phyloP scores from a whole-genome alignment of 2,888 invertebrate species.

The Desoria tigrina region DNA sequence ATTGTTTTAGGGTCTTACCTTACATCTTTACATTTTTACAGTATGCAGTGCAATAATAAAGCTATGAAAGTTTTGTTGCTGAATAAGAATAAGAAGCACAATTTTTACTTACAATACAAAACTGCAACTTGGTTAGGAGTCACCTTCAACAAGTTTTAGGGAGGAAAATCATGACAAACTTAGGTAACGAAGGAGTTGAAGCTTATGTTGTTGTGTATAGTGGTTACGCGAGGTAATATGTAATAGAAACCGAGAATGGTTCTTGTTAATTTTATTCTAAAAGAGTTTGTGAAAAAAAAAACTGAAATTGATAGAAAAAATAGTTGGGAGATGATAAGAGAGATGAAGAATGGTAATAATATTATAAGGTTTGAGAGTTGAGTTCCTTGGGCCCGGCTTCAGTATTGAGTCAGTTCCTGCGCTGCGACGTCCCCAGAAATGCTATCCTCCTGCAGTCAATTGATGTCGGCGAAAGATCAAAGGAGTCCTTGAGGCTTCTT shows the following conservation, averaged over 20 bases:
- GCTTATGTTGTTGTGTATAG: too few relatives aligned
- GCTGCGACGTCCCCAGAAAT: constrained; percentile 44
- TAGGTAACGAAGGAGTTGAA: too few relatives aligned
- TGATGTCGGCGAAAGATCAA: constrained; percentile 53
- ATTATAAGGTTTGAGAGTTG: too few relatives aligned
- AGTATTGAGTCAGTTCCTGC: constrained; percentile 14
- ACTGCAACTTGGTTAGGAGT: too few relatives aligned
- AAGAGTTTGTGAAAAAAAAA: constrained; percentile 10
- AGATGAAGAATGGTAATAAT: constrained; percentile 16
- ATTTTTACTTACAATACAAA: too few relatives aligned
- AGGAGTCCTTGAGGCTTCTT: constrained; percentile 54
- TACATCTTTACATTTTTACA: too few relatives aligned
- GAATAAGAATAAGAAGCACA: too few relatives aligned
- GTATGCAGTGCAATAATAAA: too few relatives aligned
- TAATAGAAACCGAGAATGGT: constrained; percentile 10
- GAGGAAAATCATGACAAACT: too few relatives aligned
- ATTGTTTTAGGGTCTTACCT: too few relatives aligned
- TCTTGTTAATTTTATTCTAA: background rate
- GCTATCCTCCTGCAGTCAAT: constrained; percentile 52
- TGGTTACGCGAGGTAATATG: background rate
- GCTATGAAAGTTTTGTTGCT: too few relatives aligned
- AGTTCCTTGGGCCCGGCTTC: constrained; percentile 25
- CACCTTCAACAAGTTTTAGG: too few relatives aligned
- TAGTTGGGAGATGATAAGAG: background rate
- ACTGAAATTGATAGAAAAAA: constrained; percentile 8